These are phyloP conservation scores for Homarus gammarus DNA, from an alignment of 2,888 invertebrate genomes.

Conservation along the genomic window DNA sequence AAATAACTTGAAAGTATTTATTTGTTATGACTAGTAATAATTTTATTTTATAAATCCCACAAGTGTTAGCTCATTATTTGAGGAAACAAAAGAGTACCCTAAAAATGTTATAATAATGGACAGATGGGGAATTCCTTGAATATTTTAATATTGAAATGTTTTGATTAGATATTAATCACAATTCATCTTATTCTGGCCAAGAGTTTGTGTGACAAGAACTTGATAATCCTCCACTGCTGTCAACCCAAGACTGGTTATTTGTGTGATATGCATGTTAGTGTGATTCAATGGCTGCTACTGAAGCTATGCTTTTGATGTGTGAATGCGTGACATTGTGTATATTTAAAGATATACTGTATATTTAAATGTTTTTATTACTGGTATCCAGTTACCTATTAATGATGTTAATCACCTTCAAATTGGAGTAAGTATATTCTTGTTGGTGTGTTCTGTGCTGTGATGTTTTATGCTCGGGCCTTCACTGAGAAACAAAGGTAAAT, in stretches of 20 bases:
- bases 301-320: slow-evolving; percentile 51
- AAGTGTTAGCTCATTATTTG: not conserved
- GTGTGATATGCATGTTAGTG: slow-evolving; percentile 51
- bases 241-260: slow-evolving; percentile 34
- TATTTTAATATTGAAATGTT: not conserved
- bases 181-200: no score
- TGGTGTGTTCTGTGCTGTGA: slow-evolving; percentile 38
- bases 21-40: not conserved
- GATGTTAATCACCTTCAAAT: slow-evolving; percentile 42
- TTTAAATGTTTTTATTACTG: slow-evolving; percentile 53
- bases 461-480: not conserved
- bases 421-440: slow-evolving; percentile 42
- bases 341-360: slow-evolving; percentile 48
- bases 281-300: slow-evolving; percentile 39
- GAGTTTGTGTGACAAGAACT: not conserved
- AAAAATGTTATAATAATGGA: no score
- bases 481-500: not conserved
- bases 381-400: slow-evolving; percentile 61
- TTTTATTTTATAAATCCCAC: not conserved
- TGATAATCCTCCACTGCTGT: slow-evolving; percentile 36
- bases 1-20: not conserved
- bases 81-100: not conserved
- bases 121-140: no score
- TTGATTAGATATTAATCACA: not conserved
- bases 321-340: slow-evolving; percentile 30